A percentile compares a stretch with the other conserved stretches of the same genome.
Conservation (phyloP, 2,888 invertebrate species). For the Nezara viridula region DNA sequence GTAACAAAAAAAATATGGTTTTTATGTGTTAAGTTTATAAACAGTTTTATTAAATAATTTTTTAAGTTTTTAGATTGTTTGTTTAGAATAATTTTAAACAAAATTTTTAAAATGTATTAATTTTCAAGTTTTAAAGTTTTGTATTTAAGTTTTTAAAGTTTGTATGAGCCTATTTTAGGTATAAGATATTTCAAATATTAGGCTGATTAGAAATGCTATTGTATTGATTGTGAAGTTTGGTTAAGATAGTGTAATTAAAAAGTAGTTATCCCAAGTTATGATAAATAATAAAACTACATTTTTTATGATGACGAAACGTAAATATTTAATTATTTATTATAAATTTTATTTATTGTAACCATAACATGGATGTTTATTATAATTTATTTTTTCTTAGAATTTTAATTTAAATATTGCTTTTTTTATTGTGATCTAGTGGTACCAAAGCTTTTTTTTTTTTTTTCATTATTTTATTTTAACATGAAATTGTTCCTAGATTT, state of each 20-base stretch:
- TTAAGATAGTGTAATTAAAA: not conserved
- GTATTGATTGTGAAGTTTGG: slow-evolving; percentile 15
- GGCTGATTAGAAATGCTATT: slow-evolving; percentile 18
- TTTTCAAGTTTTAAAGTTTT: not conserved
- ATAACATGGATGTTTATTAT: not conserved
- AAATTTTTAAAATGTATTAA: not conserved
- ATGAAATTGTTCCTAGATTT: slow-evolving; percentile 54
- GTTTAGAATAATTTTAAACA: not conserved
- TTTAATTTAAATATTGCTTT: not conserved
- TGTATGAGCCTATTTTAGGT: not conserved
- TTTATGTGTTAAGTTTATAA: not conserved
- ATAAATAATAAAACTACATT: not conserved
- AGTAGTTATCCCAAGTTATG: not conserved
- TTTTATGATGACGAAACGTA: not conserved
- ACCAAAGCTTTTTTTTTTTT: slow-evolving; percentile 21
- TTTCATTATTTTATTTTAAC: slow-evolving; percentile 33
- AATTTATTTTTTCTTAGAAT: not conserved
- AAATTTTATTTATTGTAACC: not conserved
- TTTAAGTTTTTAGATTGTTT: not conserved
- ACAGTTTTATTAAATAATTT: not conserved
- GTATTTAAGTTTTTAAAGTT: too few relatives aligned
- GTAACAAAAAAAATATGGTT: not conserved
- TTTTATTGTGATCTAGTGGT: slow-evolving; percentile 40
- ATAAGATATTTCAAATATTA: slow-evolving; percentile 5
- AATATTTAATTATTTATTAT: slow-evolving; percentile 15